Conservation (phyloP, 2,888 invertebrate species). For the Mythimna loreyi region DNA sequence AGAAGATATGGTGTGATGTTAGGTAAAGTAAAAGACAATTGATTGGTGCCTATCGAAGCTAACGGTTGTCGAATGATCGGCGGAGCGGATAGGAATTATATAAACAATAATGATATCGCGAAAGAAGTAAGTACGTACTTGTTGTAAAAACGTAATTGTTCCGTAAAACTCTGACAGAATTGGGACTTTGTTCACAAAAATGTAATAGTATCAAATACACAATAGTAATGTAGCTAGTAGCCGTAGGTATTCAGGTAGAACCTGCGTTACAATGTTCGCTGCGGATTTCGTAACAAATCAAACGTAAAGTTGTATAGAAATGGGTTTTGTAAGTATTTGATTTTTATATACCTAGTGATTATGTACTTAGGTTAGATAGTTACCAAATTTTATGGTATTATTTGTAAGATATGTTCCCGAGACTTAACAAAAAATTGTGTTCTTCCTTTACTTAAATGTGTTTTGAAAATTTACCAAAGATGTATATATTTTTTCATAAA, state of each 20-base stretch:
- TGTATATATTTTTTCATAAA: slow-evolving; percentile 28
- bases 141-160: slow-evolving; percentile 26
- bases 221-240: slow-evolving; percentile 7
- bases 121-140: slow-evolving; percentile 15
- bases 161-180: slow-evolving; percentile 20
- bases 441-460: slow-evolving; percentile 16
- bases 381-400: not conserved
- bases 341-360: slow-evolving; percentile 14
- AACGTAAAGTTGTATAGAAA: slow-evolving; percentile 16
- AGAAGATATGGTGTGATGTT: slow-evolving; percentile 43
- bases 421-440: slow-evolving; percentile 3
- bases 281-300: slow-evolving; percentile 15
- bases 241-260: not conserved
- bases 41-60: slow-evolving; percentile 34
- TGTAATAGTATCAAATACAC: slow-evolving; percentile 15
- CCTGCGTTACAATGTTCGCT: not conserved
- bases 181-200: slow-evolving; percentile 25
- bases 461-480: slow-evolving; percentile 54
- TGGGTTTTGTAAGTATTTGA: slow-evolving; percentile 7
- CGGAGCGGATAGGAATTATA: slow-evolving; percentile 43
- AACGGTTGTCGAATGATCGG: slow-evolving; percentile 27
- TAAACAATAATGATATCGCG: slow-evolving; percentile 31
- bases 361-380: not conserved
- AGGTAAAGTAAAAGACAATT: slow-evolving; percentile 32
- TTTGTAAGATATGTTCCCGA: not conserved